phyloP scores from a whole-genome alignment of 2,797 vertebrate species.

The Ispidina lecontei region DNA sequence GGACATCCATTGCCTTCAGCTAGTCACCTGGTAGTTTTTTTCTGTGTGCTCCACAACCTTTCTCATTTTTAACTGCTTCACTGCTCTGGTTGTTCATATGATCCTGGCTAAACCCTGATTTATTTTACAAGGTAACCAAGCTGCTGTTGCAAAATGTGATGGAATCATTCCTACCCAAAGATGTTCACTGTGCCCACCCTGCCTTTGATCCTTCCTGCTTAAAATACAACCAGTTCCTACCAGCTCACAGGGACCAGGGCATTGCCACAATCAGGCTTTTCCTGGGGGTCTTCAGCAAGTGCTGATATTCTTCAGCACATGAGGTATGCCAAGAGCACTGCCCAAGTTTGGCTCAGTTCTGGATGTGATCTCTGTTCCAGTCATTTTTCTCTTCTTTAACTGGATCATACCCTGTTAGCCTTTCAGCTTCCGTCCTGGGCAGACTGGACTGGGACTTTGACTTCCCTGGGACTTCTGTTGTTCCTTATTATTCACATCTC shows the following conservation, averaged over 20 bases:
- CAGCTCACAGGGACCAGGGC: not conserved
- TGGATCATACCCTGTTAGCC: not conserved
- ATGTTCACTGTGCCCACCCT: not conserved
- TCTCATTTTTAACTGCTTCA: not conserved
- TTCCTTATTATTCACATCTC: not conserved
- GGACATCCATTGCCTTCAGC: constrained; percentile 19
- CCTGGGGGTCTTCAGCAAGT: not conserved
- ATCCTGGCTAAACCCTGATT: not conserved
- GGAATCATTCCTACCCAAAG: not conserved
- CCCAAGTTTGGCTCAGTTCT: not conserved
- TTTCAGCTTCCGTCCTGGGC: not conserved
- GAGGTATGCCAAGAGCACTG: not conserved
- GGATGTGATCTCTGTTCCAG: not conserved
- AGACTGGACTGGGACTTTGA: not conserved
- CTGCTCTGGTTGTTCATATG: not conserved
- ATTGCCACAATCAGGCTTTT: not conserved
- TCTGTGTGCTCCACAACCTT: accelerated
- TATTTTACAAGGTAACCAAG: not conserved
- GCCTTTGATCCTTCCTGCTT: not conserved
- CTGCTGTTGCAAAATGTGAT: not conserved
- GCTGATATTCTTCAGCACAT: not conserved
- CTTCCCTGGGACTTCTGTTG: not conserved
- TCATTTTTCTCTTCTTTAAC: not conserved
- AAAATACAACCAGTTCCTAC: accelerated
- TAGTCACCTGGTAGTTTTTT: constrained; percentile 4